Evolutionary conservation across 2,888 invertebrate genomes (phyloP).

Genomic region (Leucophenga montana): DNA sequence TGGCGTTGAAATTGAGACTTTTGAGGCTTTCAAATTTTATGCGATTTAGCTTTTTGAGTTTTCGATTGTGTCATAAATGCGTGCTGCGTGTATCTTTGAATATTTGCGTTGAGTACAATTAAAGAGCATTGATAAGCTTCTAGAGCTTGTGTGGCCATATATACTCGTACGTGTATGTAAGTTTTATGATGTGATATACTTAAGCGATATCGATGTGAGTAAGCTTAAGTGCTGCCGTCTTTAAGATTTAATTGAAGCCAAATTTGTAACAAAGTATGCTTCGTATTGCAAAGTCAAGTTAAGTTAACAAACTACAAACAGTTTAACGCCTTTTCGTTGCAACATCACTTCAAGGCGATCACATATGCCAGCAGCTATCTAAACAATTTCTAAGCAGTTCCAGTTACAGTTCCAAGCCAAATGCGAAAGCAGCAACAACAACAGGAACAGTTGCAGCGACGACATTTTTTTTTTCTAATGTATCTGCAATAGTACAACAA

Average conservation of each 20-base stretch:
- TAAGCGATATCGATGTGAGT: background rate
- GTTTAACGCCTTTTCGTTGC: constrained; percentile 11
- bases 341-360: no score
- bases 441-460: constrained; percentile 43
- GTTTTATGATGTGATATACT: no score
- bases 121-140: constrained; percentile 25
- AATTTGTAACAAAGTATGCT: constrained; percentile 13
- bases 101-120: constrained; percentile 33
- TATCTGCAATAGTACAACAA: no score
- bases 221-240: background rate
- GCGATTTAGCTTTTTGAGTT: background rate
- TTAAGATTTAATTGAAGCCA: constrained; percentile 15
- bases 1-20: constrained; percentile 2
- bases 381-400: background rate
- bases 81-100: background rate
- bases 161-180: no score
- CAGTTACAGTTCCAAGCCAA: constrained; percentile 47
- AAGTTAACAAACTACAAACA: constrained; percentile 13
- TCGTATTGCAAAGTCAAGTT: background rate
- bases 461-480: constrained; percentile 51
- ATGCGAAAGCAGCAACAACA: constrained; percentile 47
- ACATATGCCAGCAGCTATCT: constrained; percentile 26
- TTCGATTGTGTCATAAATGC: background rate
- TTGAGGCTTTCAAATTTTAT: constrained; percentile 8
- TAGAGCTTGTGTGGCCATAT: background rate